Evolutionary conservation across 2,888 invertebrate species (phyloP).

Genomic region (Siphlonurus alternatus): DNA sequence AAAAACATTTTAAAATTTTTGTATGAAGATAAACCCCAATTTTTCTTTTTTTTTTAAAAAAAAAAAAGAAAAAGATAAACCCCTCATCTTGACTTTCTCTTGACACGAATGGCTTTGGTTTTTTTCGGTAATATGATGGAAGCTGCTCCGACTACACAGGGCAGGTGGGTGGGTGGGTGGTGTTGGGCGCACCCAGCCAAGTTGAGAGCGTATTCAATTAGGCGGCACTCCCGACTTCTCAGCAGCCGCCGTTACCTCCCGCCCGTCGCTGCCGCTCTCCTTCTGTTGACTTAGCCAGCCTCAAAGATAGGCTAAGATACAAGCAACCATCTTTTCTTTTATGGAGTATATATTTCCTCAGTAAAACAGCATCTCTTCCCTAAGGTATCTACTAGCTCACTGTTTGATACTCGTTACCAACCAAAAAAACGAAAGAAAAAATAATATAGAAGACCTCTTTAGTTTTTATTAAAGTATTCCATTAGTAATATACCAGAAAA

Average conservation of each 20-base stretch:
- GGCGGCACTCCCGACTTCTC: not conserved
- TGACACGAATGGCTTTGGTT: too few relatives aligned
- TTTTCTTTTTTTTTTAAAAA: too few relatives aligned
- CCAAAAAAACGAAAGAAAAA: not conserved
- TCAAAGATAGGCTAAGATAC: not conserved
- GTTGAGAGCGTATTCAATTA: not conserved
- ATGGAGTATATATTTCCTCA: not conserved
- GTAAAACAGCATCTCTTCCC: not conserved
- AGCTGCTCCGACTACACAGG: too few relatives aligned
- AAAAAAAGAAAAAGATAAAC: too few relatives aligned
- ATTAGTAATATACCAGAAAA: not conserved
- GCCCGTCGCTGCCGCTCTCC: too few relatives aligned
- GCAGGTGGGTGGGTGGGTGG: not conserved
- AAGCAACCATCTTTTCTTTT: not conserved
- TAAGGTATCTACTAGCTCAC: not conserved
- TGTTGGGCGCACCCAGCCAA: not conserved
- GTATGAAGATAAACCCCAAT: too few relatives aligned
- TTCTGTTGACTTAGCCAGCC: not conserved
- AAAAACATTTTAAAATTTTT: too few relatives aligned
- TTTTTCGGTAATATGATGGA: not conserved
- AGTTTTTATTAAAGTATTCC: slow-evolving; percentile 4
- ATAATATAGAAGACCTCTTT: not conserved
- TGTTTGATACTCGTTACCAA: not conserved
- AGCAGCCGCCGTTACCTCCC: too few relatives aligned
- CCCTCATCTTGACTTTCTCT: too few relatives aligned